Evolutionary conservation across 2,888 invertebrate genomes (phyloP).

Genomic region (Pyrrhia umbra): DNA sequence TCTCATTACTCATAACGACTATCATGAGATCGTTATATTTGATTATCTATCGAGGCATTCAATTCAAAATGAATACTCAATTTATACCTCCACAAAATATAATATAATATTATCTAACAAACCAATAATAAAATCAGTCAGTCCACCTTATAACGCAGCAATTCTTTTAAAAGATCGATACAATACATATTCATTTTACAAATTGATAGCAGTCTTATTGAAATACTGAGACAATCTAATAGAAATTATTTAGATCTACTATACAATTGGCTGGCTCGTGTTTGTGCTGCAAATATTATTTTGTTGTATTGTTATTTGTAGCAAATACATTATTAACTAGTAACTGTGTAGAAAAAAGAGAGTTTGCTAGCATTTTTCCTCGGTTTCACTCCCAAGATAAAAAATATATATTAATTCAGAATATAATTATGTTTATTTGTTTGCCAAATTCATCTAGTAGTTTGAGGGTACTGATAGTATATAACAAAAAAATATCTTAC

Average conservation of each 20-base stretch:
- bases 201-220: conserved; percentile 13
- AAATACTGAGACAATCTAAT: conserved; percentile 7
- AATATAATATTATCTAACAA: not conserved
- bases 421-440: too few species aligned
- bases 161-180: conserved; percentile 20
- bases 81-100: not conserved
- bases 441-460: too few species aligned
- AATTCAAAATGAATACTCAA: not conserved
- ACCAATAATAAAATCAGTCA: conserved; percentile 11
- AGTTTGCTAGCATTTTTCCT: too few species aligned
- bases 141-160: conserved; percentile 10
- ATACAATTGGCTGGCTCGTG: not conserved
- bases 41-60: not conserved
- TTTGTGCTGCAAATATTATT: not conserved
- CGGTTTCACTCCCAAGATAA: too few species aligned
- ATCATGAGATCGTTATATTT: too few species aligned
- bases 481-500: too few species aligned
- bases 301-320: not conserved
- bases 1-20: too few species aligned
- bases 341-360: not conserved
- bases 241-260: not conserved
- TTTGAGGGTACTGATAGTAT: too few species aligned
- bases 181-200: conserved; percentile 7
- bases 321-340: not conserved
- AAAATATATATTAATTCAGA: too few species aligned